A percentile compares a stretch with the other conserved stretches of the same genome.
Evolutionary conservation across 2,888 invertebrate species (phyloP).

Genomic region (Amphipoea oculea): DNA sequence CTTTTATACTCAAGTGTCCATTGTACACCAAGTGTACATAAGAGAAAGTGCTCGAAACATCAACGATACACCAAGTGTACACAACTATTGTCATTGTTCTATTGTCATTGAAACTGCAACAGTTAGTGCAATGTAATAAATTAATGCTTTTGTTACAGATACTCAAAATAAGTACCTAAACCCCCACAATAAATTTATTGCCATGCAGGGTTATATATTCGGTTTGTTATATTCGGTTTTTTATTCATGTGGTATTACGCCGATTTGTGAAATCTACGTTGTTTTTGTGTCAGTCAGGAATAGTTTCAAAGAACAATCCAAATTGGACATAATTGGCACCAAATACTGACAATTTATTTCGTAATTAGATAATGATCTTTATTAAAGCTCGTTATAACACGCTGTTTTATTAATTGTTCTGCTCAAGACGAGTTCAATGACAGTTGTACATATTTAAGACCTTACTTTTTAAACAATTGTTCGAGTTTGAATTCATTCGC

Average conservation of each 20-base stretch:
- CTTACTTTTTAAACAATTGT: not conserved
- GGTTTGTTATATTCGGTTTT: no score
- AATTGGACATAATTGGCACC: not conserved
- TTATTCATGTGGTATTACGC: not conserved
- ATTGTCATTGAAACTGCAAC: no score
- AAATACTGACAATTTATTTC: not conserved
- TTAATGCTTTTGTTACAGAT: no score
- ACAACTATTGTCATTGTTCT: no score
- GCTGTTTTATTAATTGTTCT: not conserved
- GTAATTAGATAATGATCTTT: not conserved
- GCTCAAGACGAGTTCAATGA: not conserved
- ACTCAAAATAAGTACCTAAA: no score
- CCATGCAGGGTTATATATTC: no score
- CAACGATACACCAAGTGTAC: no score
- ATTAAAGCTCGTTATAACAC: not conserved
- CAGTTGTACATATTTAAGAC: not conserved
- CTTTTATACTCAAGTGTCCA: no score
- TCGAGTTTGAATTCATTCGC: not conserved
- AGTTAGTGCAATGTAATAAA: not conserved
- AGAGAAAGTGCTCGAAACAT: no score
- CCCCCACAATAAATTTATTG: no score
- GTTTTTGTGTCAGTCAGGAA: not conserved
- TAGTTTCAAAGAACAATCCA: not conserved
- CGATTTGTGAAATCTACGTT: not conserved
- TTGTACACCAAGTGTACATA: no score